Evolutionary conservation across 2,888 invertebrate species (phyloP), one percentile per base, ranked within the genome.

Genomic region (Trissolcus brochymenae): DNA sequence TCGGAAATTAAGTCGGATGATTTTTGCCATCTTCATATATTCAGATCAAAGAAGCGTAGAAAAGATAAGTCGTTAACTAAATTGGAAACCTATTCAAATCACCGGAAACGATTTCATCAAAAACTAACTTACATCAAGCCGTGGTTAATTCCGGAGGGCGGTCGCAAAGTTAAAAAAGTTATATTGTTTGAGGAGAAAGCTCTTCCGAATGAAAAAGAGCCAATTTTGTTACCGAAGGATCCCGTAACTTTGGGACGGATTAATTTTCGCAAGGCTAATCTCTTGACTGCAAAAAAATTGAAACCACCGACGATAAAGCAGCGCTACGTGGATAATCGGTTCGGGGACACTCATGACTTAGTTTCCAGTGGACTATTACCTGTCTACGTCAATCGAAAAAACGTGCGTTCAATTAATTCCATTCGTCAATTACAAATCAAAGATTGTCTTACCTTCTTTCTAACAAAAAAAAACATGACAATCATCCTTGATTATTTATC

Each of bases 351-450:
- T 9, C 92, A 93, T 84, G 91, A 91, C 81, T 89, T 94, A 41
- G 89, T 91, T 72, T 91, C 91, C 17, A 92, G 93, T 0, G 94
- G 94, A 0, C 90, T 94, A 80, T 91, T 93, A 76, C 94, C 94
- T 0, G 90, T 92, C 80, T 93, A 91, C 81, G 91, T 93, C 29
- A 90, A 92, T 57, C 65, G 68, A 14, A 90, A 92, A 43, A 91
- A 92, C 76, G 92, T 92, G 9, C 35, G 35, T 35, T 11, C 35
- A 35, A 35, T 35, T 35, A 35, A 66, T 13, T 46, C 46, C n/a
- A 9, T 11, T 3, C 43, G 3, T 13, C 2, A 4, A 11, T 43
- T 43, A 43, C 13, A 46, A 46, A 46, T 46, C 46, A 46, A n/a
- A 16, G 16, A 0, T 46, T 46, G 3, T 25, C 25, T 46, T 46